Evolutionary conservation across 53 echinoderm and acorn worm species (phyloP), one percentile per base, ranked within the genome.

Genomic region (Hippasteria phrygiana): DNA sequence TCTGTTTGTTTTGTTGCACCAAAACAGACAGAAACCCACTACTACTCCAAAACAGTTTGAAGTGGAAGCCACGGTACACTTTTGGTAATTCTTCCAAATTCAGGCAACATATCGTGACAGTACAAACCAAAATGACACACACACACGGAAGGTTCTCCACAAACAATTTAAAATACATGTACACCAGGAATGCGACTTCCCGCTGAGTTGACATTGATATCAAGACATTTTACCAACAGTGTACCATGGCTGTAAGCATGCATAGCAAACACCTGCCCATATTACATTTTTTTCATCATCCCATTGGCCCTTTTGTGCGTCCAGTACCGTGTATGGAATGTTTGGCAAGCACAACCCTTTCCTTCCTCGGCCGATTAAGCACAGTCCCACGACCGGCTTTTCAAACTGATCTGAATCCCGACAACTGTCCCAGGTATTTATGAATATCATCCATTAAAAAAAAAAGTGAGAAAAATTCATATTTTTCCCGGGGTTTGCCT

Each of bases 401-500:
- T 66, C 9, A 1, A 47, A 34, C 67, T 35, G 34, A 66, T 66
- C 67, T 22, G 64, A 66, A 66, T 34, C 13, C 12, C 67, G 4
- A 66, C 67, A 12, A 16, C 35, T 29, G 1, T 66, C 67, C 33
- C 5, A 34, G 35, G 67, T 66, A 66, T 66, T 34, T 34, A 66
- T 35, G 34, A 34, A 66, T 26, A 66, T 66, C 67, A 34, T 3
- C 1, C 14, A 34, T 35, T 33, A 34, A 34, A 66, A 32, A 66
- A 66, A 66, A 66, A 66, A 66, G 11, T 34, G 34, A 62, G 9
- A 62, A 62, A 29, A 29, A 2, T 62, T 80, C 81, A 96, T 87
- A 93, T 93, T 72, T 90, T 93, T 8, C 91, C 93, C 13, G 86
- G 29, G 34, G 74, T 86, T 13, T 72, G 94, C 84, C 93, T 93